Evolutionary conservation across 2,888 invertebrate genomes (phyloP).

Genomic region (Philereme vetulata): DNA sequence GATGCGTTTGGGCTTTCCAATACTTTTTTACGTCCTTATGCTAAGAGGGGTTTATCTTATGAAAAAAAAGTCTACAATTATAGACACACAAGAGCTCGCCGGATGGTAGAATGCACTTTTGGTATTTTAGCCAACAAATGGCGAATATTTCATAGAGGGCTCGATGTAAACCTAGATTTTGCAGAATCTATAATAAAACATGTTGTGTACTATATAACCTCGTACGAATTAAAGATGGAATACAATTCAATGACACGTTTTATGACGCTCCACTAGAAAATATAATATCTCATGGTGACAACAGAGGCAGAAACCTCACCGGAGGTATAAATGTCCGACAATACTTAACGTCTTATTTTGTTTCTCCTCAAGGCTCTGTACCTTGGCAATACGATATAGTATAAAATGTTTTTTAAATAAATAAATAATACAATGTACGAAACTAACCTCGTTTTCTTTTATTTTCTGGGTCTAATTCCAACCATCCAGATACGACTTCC

Average conservation of each 20-base stretch:
- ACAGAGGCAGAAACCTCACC: slow-evolving; percentile 20
- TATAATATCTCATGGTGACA: slow-evolving; percentile 15
- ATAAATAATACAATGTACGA: slow-evolving; percentile 14
- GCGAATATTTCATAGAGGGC: slow-evolving; percentile 33
- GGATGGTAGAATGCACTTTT: slow-evolving; percentile 37
- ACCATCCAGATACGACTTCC: slow-evolving; percentile 18
- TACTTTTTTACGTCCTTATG: slow-evolving; percentile 21
- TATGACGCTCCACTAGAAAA: slow-evolving; percentile 19
- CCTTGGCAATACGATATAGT: slow-evolving; percentile 16
- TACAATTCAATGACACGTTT: slow-evolving; percentile 25
- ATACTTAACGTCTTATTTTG: slow-evolving; percentile 24
- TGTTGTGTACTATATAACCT: slow-evolving; percentile 19
- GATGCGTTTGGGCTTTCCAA: slow-evolving; percentile 30
- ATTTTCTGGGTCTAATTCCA: slow-evolving; percentile 16
- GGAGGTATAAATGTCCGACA: too few species aligned
- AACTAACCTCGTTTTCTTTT: slow-evolving; percentile 13
- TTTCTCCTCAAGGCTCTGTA: slow-evolving; percentile 15
- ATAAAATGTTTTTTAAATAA: slow-evolving; percentile 15
- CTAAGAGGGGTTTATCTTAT: slow-evolving; percentile 18
- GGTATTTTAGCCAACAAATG: slow-evolving; percentile 35
- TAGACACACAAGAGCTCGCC: slow-evolving; percentile 25
- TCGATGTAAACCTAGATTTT: slow-evolving; percentile 11
- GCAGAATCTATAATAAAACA: slow-evolving; percentile 11
- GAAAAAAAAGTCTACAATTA: slow-evolving; percentile 38
- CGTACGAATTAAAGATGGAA: slow-evolving; percentile 14